Evolutionary conservation across 2,888 invertebrate genomes (phyloP).

Genomic region (Stenoptilia bipunctidactyla): DNA sequence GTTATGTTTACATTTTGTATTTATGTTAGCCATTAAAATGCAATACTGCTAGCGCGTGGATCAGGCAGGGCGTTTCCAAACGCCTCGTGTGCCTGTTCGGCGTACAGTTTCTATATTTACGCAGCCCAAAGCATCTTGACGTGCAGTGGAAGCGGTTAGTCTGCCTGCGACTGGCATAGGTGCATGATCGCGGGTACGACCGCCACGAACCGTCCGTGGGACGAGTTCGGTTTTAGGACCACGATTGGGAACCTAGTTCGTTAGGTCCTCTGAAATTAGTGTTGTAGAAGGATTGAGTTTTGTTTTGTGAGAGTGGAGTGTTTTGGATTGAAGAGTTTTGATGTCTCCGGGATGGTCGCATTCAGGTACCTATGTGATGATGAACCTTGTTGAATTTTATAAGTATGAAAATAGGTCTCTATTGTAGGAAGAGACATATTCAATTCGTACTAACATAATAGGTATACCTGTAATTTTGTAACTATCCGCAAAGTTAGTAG

Average conservation of each 20-base stretch:
- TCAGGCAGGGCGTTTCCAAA: slow-evolving; percentile 27
- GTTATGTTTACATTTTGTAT: not conserved
- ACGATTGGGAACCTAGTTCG: too few species aligned
- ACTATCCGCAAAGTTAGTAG: too few species aligned
- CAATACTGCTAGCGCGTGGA: slow-evolving; percentile 21
- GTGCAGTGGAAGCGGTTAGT: slow-evolving; percentile 34
- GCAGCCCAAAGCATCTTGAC: slow-evolving; percentile 16
- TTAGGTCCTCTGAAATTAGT: too few species aligned
- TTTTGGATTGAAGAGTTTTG: not conserved
- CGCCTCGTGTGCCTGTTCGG: slow-evolving; percentile 55
- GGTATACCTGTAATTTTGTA: too few species aligned
- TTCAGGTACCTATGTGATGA: slow-evolving; percentile 1
- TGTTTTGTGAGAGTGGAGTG: not conserved
- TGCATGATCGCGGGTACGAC: slow-evolving; percentile 19
- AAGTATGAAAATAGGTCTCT: too few species aligned
- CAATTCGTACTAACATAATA: too few species aligned
- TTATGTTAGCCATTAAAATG: slow-evolving; percentile 16
- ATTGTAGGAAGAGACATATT: too few species aligned
- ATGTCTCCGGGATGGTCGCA: not conserved
- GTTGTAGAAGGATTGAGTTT: not conserved
- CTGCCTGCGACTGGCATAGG: slow-evolving; percentile 18
- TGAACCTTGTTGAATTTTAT: too few species aligned
- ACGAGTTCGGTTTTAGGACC: too few species aligned
- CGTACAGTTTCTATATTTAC: slow-evolving; percentile 62
- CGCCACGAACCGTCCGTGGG: slow-evolving; percentile 29